These are phyloP conservation scores for Cairina moschata DNA, from an alignment of 2,113 vertebrate genomes.

Conservation along the genomic window DNA sequence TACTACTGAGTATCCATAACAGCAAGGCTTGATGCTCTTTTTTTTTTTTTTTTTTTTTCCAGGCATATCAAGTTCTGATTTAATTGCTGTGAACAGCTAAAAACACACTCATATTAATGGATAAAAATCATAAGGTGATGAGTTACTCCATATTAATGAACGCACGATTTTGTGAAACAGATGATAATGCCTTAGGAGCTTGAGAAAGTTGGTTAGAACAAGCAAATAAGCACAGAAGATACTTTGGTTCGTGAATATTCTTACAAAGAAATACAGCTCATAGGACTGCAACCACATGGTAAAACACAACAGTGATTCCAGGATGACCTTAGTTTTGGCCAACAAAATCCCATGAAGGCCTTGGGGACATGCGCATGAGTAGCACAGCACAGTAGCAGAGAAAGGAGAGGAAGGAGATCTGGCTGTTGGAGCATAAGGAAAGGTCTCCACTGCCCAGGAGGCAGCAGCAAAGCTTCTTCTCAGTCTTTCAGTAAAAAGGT, in stretches of 20 bases:
- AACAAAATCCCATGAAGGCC: not conserved
- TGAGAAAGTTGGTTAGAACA: conserved; percentile 25
- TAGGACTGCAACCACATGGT: not conserved
- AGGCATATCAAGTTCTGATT: conserved; percentile 58
- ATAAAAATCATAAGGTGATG: conserved; percentile 60
- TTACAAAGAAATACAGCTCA: not conserved
- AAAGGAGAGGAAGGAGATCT: not conserved
- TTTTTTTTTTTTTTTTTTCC: conserved; percentile 9
- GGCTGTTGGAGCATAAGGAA: not conserved
- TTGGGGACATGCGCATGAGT: not conserved
- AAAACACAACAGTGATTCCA: not conserved
- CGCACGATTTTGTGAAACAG: conserved; percentile 46
- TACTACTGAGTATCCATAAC: conserved; percentile 67
- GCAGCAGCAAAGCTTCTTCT: conserved; percentile 31
- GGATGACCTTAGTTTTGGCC: not conserved
- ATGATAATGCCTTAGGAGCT: conserved; percentile 33
- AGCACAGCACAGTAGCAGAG: not conserved
- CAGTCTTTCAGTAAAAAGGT: conserved; percentile 25
- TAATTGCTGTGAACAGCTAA: conserved; percentile 66
- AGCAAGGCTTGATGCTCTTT: conserved; percentile 13
- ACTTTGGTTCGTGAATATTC: not conserved
- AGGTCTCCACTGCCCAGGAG: conserved; percentile 34
- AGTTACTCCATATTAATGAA: conserved; percentile 56
- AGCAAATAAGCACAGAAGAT: not conserved
- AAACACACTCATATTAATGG: conserved; percentile 48